Base-by-base conservation (phyloP, 2,797 vertebrate species). In the Ctenosaura bakeri region DNA sequence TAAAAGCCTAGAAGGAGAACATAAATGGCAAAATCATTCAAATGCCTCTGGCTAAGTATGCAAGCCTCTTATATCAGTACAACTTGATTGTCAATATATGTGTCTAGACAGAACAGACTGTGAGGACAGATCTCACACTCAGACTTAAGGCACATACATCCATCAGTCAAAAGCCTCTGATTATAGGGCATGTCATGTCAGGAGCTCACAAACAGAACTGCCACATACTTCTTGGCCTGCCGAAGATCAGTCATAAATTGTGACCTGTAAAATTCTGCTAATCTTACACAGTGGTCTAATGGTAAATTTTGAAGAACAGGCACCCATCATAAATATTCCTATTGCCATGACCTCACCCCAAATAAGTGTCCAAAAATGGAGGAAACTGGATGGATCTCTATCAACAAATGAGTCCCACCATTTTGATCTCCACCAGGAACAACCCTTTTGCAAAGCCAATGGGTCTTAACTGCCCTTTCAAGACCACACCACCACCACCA, bases 81-180 rank as follows among this genome's bases (percentile, higher is more conserved):
- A 29, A 66, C 73, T 83, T 88, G 86, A 88, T 90, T 88, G 81
- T 90, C 90, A 90, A 90, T 90, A 90, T 88, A 73, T 84, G 4
- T 79, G 90, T 90, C 90, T 90, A 90, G 90, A 90, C 90, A 83
- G 5, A 42, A 79, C 88, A 92, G 20, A 22, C 8, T 84, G 86
- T 13, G 18, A 87, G 29, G 62, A 83, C 50, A 74, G 59, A 38
- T 56, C 90, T 90, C 73, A 69, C 86, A n/a, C 81, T 84, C 73
- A 83, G 81, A 88, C 52, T 84, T 38, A 84, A 83, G 86, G n/a
- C 42, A 74, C 54, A 71, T 6, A 78, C 26, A 83, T 69, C 46
- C 73, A 84, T 88, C 73, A 59, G 73, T 79, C 85, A 83, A 90
- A 90, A 84, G 80, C 52, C 82, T 69, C 81, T 84, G 80, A 90